These are phyloP conservation scores for Pterocles gutturalis DNA, from an alignment of 2,113 vertebrate species.

Conservation along the genomic window DNA sequence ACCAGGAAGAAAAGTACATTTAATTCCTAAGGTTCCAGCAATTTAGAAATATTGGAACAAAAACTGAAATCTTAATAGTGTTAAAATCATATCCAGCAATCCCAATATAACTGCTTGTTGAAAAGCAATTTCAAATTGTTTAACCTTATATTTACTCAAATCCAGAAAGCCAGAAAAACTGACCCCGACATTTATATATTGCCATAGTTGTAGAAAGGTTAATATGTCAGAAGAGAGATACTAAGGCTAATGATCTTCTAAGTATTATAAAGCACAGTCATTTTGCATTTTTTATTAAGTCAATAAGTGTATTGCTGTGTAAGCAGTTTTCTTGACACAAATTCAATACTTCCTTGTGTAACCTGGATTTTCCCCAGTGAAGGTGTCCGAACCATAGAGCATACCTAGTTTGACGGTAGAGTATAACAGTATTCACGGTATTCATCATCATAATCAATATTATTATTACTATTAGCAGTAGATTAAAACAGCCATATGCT, in stretches of 20 bases:
- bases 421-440: neutral
- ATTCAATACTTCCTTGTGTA: slow-evolving; percentile 59
- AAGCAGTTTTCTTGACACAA: slow-evolving; percentile 68
- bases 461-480: neutral
- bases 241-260: slow-evolving; percentile 2
- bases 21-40: neutral
- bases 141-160: neutral
- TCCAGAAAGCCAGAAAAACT: neutral
- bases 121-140: neutral
- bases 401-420: neutral
- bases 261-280: slow-evolving; percentile 57
- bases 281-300: slow-evolving; percentile 70
- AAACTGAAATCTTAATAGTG: neutral
- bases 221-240: slow-evolving; percentile 16
- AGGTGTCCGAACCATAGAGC: neutral
- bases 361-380: slow-evolving; percentile 13
- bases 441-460: neutral
- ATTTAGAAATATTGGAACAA: neutral
- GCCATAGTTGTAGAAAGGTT: neutral
- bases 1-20: neutral
- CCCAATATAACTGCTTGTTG: neutral
- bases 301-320: slow-evolving; percentile 42
- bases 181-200: neutral
- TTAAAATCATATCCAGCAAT: neutral
- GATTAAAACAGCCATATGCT: neutral